phyloP scores from a whole-genome alignment of 1,140 invertebrate genomes.

The Oscheius sp. region DNA sequence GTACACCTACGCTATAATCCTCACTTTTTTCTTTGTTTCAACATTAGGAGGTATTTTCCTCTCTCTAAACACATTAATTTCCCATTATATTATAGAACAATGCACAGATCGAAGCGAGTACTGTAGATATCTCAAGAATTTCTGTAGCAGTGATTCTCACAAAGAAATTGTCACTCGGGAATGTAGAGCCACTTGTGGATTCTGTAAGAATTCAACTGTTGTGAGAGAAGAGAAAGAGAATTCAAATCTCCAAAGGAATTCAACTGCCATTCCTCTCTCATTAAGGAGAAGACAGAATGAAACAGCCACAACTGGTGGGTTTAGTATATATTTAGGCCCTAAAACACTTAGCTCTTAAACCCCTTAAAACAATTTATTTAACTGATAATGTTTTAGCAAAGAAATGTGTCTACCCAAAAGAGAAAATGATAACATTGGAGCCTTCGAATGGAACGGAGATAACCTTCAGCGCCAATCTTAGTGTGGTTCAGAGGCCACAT shows the following conservation, averaged over 20 bases:
- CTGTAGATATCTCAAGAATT: constrained; percentile 4
- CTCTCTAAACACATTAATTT: not conserved
- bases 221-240: not conserved
- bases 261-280: not conserved
- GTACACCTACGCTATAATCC: not conserved
- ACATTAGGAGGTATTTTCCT: not conserved
- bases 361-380: not conserved
- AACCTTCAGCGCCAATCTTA: not conserved
- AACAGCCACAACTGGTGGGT: not conserved
- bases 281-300: not conserved
- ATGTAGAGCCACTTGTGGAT: constrained; percentile 22
- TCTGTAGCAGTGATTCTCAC: constrained; percentile 10
- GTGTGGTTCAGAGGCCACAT: not conserved
- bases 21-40: not conserved
- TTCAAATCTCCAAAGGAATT: not conserved
- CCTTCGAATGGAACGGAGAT: not conserved
- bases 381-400: not conserved
- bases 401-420: constrained; percentile 25
- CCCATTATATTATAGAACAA: not conserved
- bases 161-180: constrained; percentile 1
- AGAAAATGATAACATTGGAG: constrained; percentile 8
- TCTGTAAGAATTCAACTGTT: constrained; percentile 1
- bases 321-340: too few relatives aligned
- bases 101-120: constrained; percentile 16
- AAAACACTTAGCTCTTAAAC: too few relatives aligned